Percentiles rank a stretch among this genome's conserved stretches.
Conservation (phyloP, 2,797 vertebrate genomes). For the Buceros bicornis region DNA sequence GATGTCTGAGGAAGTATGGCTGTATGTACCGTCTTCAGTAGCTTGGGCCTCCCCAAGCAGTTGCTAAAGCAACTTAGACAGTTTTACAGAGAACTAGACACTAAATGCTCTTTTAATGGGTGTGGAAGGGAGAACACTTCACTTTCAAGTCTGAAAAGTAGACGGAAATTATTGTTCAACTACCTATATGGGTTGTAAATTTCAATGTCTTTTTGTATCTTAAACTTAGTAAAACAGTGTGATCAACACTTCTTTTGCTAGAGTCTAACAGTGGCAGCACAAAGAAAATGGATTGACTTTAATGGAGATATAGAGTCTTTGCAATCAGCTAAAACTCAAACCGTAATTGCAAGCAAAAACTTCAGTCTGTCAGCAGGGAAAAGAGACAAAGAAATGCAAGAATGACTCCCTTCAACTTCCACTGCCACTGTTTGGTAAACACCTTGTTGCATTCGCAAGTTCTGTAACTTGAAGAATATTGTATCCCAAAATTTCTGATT, state of each 20-base stretch:
- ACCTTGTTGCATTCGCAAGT: not conserved
- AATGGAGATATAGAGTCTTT: not conserved
- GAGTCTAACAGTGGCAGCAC: not conserved
- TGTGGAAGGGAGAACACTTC: rapidly evolving
- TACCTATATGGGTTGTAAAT: not conserved
- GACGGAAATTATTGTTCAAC: not conserved
- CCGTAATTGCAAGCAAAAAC: not conserved
- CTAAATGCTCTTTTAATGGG: not conserved
- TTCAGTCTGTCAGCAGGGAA: not conserved
- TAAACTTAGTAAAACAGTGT: not conserved
- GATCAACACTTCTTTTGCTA: not conserved
- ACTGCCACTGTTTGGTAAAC: not conserved
- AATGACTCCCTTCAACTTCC: not conserved
- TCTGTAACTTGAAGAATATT: not conserved
- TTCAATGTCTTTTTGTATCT: not conserved
- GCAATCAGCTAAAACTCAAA: not conserved
- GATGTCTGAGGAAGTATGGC: not conserved
- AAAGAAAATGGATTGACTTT: not conserved
- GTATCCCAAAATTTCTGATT: not conserved
- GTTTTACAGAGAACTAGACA: not conserved
- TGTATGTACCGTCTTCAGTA: not conserved
- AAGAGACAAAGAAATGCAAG: not conserved
- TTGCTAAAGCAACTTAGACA: not conserved
- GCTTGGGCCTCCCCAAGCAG: not conserved
- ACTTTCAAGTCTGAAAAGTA: not conserved